Percentiles rank a stretch among this genome's conserved stretches.
Evolutionary conservation across 2,888 invertebrate genomes (phyloP).

Genomic region (Meliscaeva auricollis): DNA sequence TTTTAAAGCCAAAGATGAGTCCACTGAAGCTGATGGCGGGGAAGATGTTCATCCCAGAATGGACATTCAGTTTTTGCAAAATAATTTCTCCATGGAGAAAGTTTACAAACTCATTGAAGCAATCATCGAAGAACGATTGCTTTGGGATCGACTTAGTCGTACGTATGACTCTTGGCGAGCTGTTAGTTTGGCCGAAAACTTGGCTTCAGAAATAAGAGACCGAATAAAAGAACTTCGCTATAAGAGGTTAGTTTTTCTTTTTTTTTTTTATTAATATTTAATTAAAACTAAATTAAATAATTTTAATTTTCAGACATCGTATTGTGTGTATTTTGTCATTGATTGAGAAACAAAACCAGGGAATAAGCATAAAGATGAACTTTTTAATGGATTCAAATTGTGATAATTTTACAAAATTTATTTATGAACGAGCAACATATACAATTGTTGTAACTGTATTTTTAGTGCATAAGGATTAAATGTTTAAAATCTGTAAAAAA

Average conservation of each 20-base stretch:
- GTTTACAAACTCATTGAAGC: constrained; percentile 82
- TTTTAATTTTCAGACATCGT: constrained; percentile 80
- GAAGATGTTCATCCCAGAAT: constrained; percentile 79
- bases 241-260: constrained; percentile 78
- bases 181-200: constrained; percentile 81
- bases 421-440: constrained; percentile 82
- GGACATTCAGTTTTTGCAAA: constrained; percentile 81
- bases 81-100: constrained; percentile 83
- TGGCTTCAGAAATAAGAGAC: constrained; percentile 82
- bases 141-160: constrained; percentile 83
- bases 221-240: constrained; percentile 82
- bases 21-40: constrained; percentile 64
- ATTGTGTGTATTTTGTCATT: constrained; percentile 83
- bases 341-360: constrained; percentile 83
- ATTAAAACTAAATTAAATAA: no score
- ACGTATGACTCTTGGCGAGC: constrained; percentile 84
- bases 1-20: constrained; percentile 71
- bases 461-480: constrained; percentile 82
- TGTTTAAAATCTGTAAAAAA: no score
- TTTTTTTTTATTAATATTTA: not conserved
- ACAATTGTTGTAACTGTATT: constrained; percentile 82
- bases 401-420: constrained; percentile 82
- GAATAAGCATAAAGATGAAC: constrained; percentile 81
- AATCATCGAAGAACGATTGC: constrained; percentile 82
- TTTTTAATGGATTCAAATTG: constrained; percentile 82